Base-by-base conservation (phyloP, 1,140 invertebrate genomes). In the Diuraphis noxia region DNA sequence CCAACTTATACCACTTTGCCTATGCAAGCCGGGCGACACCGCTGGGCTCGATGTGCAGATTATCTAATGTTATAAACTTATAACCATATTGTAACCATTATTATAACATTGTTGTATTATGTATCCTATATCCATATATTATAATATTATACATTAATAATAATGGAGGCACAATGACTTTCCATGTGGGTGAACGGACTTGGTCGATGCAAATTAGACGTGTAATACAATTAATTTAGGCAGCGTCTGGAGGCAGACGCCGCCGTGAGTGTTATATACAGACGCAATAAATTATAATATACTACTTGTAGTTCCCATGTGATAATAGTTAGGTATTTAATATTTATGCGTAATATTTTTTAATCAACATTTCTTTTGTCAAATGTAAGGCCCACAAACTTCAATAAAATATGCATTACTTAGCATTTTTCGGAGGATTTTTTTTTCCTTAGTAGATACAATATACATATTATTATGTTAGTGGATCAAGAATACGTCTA, bases 151-250 rank as follows among this genome's bases (percentile, higher is more conserved):
- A 52, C 40, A 43, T 17, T 41, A n/a, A 36, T 89, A 46, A 79
- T 36, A 40, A 46, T 46, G 10, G n/a, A 49, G 63, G 88, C 38
- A 82, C 77, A 91, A 81, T 81, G 88, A 91, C 89, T 91, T 49
- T 23, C 23, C 34, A 38, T 81, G 88, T 90, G 72, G 72, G 88
- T 82, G 89, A 82, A 91, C 77, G 89, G 43, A 82, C 89, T 25
- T 1, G 43, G 77, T 81, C 23, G 72, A 81, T 90, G 77, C 88
- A 90, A 81, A 90, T 90, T 90, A 90, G 43, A 81, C 77, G 43
- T 21, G 23, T 63, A 79, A 46, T 30, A 40, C 43, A 52, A 91
- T 91, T 81, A 82, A 82, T 91, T 91, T 82, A 63, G 89, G 46
- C 77, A 30, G 34, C 13, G 23, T 36, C n/a, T 4, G 43, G 77